These are phyloP conservation scores for Thalassarche chlororhynchos DNA, from an alignment of 2,113 vertebrate species.

Conservation along the genomic window DNA sequence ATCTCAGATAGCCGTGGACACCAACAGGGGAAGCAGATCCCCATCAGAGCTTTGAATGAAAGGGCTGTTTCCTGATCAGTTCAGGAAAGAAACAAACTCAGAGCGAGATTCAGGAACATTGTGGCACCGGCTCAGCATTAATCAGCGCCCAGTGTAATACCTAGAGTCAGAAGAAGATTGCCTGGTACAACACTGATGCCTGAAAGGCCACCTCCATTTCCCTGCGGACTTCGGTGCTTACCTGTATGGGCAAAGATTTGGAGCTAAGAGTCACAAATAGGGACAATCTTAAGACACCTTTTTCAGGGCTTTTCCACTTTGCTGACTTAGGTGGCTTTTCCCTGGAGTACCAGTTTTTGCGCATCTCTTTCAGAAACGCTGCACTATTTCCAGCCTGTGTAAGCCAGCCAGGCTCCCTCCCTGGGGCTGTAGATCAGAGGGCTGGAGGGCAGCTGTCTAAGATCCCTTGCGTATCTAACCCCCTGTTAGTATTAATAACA, in stretches of 20 bases:
- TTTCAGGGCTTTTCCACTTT: background rate
- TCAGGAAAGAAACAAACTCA: background rate
- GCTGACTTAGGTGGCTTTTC: background rate
- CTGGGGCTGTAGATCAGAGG: fast-evolving
- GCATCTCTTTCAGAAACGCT: background rate
- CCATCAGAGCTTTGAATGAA: background rate
- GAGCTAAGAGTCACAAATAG: background rate
- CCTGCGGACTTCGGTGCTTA: background rate
- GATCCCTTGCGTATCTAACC: background rate
- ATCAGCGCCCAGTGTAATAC: background rate
- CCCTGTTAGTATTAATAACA: background rate
- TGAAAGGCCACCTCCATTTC: background rate
- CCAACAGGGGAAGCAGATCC: background rate
- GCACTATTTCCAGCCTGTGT: background rate
- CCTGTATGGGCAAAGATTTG: background rate
- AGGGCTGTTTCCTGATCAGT: background rate
- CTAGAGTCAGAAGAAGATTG: background rate
- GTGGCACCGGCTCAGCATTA: background rate
- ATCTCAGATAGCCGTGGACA: background rate
- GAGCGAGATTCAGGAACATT: background rate
- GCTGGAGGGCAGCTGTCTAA: background rate
- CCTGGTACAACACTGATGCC: fast-evolving
- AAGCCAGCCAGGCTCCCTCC: background rate
- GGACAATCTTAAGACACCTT: background rate
- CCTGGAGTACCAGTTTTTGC: background rate